phyloP scores from a whole-genome alignment of 2,113 vertebrate genomes.

The Nipponia nippon region DNA sequence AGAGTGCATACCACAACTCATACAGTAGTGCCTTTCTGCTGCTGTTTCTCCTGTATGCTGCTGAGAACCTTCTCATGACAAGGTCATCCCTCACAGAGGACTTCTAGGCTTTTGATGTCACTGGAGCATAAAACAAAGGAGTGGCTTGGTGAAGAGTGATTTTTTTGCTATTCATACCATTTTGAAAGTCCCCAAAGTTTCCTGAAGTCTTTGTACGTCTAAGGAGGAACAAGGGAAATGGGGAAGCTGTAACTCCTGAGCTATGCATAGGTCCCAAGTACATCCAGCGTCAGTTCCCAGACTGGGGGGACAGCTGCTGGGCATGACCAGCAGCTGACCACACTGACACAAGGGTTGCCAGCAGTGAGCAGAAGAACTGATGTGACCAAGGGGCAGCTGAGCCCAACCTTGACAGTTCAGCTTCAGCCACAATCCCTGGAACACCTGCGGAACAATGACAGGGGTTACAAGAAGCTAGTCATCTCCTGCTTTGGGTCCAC shows the following conservation, averaged over 20 bases:
- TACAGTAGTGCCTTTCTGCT: neutral
- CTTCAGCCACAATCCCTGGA: accelerated
- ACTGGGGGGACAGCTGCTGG: neutral
- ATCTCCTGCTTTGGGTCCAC: neutral
- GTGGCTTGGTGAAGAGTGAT: neutral
- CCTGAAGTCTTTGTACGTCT: neutral
- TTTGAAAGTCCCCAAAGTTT: neutral
- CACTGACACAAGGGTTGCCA: neutral
- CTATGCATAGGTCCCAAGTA: accelerated
- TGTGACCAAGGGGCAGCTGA: accelerated
- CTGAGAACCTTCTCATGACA: accelerated
- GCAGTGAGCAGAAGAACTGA: neutral
- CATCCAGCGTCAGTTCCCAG: neutral
- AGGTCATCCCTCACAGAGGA: neutral
- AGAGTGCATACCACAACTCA: neutral
- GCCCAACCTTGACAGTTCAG: neutral
- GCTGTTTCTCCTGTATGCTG: neutral
- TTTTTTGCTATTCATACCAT: neutral
- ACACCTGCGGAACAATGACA: neutral
- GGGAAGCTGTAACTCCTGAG: neutral
- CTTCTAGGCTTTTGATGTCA: neutral
- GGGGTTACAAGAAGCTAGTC: neutral
- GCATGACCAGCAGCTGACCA: neutral
- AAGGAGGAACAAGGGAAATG: neutral
- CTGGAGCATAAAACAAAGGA: neutral